Evolutionary conservation across 2,888 invertebrate genomes (phyloP).

Genomic region (Ypsolopha sequella): DNA sequence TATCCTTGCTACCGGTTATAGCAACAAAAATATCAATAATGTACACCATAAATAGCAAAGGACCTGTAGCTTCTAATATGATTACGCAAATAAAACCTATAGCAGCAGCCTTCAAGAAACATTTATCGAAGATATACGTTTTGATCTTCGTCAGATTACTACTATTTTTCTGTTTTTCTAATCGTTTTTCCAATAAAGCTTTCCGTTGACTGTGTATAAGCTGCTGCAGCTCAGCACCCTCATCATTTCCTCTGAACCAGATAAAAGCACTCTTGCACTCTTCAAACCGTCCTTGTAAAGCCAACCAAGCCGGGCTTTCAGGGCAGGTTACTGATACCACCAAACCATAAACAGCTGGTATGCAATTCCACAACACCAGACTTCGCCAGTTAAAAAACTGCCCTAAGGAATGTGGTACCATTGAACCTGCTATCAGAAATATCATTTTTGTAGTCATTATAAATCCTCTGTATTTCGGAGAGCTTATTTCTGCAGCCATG

Average conservation of each 20-base stretch:
- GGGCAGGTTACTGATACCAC: not conserved
- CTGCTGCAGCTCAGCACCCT: not conserved
- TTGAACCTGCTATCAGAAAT: not conserved
- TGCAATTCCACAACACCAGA: no score
- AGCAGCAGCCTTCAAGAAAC: not conserved
- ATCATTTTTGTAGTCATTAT: not conserved
- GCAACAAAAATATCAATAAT: no score
- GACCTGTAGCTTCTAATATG: not conserved
- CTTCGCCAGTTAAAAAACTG: not conserved
- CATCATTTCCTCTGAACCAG: no score
- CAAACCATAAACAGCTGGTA: not conserved
- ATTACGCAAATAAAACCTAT: no score
- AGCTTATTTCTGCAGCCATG: not conserved
- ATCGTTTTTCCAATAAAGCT: not conserved
- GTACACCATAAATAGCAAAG: not conserved
- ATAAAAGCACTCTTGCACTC: no score
- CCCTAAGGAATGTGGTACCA: not conserved
- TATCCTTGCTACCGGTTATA: no score
- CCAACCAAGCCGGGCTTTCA: constrained; percentile 3
- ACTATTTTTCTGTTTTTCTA: not conserved
- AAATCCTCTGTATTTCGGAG: not conserved
- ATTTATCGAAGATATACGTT: not conserved
- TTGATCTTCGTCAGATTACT: not conserved
- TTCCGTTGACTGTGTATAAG: not conserved
- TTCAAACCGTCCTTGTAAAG: not conserved